Evolutionary conservation across 2,888 invertebrate species (phyloP), one percentile per base, ranked within the genome.

Genomic region (Psylliodes chrysocephalus): DNA sequence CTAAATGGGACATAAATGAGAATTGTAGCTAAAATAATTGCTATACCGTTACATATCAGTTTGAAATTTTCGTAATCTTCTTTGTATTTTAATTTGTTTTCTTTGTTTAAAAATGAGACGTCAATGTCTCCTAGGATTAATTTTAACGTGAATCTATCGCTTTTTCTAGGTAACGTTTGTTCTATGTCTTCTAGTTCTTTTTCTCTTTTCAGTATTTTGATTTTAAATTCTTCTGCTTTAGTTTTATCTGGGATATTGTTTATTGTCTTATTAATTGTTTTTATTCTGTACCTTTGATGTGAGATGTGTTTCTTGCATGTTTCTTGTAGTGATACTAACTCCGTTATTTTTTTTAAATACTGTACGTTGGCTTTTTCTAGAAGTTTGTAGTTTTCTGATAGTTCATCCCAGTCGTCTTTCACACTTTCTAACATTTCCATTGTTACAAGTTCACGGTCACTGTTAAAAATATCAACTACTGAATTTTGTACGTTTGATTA

Each of bases 41-140:
- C 94, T 78, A 96, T 93, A 62, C 92, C 90, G 81, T 96, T 96
- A 71, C 97, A 89, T 73, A 95, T 90, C 78, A 97, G 85, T 83
- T 98, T 98, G 84, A 98, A 98, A 82, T 94, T 94, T 82, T 98
- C 98, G 83, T 98, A 98, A 82, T 98, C 96, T 82, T 97, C 94
- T 87, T 97, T 98, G 84, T 97, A 97, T 81, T 91, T 86, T 79
- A 89, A 90, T 75, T 90, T 96, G 82, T 96, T 96, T 79, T 90
- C 92, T 86, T 95, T 95, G 84, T 96, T 96, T 63, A 96, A 85
- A 81, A 98, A 93, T 17, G 97, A 97, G 12, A 98, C 95, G 83
- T 97, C 96, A 53, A 98, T 94, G 80, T 93, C 93, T 72, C 98
- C 98, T 57, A 98, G 87, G 80, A 98, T 96, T 76, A 97, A 92